Evolutionary conservation across 1,140 invertebrate genomes (phyloP).

Genomic region (Temnothorax curvispinosus): DNA sequence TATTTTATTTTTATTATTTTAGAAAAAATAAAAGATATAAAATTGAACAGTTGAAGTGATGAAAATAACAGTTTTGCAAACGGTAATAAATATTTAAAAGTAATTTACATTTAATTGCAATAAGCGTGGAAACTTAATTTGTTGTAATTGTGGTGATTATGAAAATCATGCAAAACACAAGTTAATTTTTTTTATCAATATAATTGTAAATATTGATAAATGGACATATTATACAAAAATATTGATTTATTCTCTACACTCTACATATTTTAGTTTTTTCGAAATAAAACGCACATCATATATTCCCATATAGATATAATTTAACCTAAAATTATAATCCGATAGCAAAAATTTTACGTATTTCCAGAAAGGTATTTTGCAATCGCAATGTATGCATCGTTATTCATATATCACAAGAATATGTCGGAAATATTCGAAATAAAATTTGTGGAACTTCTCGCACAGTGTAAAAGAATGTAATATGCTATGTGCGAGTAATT

Average conservation of each 20-base stretch:
- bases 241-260: background rate
- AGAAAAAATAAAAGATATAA: background rate
- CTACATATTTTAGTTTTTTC: background rate
- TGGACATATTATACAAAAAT: background rate
- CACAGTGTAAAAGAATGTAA: background rate
- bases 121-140: background rate
- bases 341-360: background rate
- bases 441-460: background rate
- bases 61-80: background rate
- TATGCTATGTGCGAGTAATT: background rate
- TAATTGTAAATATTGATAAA: background rate
- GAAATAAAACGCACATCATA: background rate
- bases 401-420: constrained; percentile 20
- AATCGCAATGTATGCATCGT: background rate
- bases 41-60: background rate
- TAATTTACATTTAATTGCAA: background rate
- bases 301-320: background rate
- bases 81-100: background rate
- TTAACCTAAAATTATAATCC: background rate
- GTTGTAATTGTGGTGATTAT: background rate
- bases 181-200: background rate
- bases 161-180: background rate
- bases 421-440: background rate
- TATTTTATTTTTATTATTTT: background rate
- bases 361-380: background rate